phyloP scores from a whole-genome alignment of 2,888 invertebrate species.

The Agriotes lineatus region DNA sequence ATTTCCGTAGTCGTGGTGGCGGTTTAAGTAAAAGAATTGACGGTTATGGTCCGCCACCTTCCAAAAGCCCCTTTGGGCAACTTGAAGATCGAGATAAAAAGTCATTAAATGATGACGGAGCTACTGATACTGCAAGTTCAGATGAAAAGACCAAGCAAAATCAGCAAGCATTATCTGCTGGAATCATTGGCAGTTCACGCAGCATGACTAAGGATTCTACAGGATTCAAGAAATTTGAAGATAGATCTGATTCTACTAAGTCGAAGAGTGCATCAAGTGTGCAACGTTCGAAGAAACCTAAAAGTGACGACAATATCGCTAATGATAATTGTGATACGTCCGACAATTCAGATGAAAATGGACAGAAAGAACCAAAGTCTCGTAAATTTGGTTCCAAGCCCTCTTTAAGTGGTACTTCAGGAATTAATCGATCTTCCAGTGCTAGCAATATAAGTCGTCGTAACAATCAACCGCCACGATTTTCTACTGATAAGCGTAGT shows the following conservation, averaged over 20 bases:
- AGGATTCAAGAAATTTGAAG: constrained; percentile 39
- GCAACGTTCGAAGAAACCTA: constrained; percentile 62
- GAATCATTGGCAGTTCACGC: constrained; percentile 68
- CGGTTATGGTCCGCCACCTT: constrained; percentile 85
- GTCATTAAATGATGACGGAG: constrained; percentile 53
- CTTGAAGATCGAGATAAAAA: constrained; percentile 63
- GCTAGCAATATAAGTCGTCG: constrained; percentile 53
- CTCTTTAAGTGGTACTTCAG: constrained; percentile 8
- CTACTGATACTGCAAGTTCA: constrained; percentile 73
- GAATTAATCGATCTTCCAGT: constrained; percentile 54
- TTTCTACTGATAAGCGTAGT: constrained; percentile 56
- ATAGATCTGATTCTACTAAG: constrained; percentile 46
- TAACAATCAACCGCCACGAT: constrained; percentile 53
- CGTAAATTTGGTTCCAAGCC: constrained; percentile 28
- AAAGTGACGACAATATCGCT: constrained; percentile 44
- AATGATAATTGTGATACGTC: constrained; percentile 47
- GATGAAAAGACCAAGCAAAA: constrained; percentile 49
- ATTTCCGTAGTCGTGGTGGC: constrained; percentile 64
- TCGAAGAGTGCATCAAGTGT: constrained; percentile 59
- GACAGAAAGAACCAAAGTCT: constrained; percentile 29
- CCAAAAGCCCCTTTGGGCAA: constrained; percentile 79
- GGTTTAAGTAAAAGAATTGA: constrained; percentile 73
- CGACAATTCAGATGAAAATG: constrained; percentile 50
- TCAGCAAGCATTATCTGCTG: constrained; percentile 76
- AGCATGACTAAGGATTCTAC: constrained; percentile 42